Conservation (phyloP, 2,797 vertebrate genomes). For the Adelosebastes latens region DNA sequence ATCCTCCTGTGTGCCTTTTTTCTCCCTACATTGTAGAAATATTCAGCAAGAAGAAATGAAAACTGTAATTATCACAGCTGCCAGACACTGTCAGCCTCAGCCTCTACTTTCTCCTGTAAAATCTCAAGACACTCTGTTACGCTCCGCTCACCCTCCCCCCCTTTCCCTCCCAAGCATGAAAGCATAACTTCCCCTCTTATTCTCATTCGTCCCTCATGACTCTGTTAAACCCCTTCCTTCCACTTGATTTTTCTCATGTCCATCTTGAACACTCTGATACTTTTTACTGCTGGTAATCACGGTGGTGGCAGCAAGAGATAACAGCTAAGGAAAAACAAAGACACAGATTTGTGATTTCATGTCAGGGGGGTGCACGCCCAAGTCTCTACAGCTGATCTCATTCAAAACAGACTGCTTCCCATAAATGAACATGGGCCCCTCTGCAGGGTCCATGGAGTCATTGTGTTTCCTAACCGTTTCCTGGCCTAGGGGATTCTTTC, state of each 20-base stretch:
- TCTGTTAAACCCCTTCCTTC: constrained; percentile 34
- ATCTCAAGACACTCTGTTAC: constrained; percentile 32
- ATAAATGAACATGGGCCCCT: constrained; percentile 50
- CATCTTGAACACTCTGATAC: constrained; percentile 11
- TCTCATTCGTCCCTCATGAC: constrained; percentile 27
- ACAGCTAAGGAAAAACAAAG: constrained; percentile 32
- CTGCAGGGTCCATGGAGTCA: constrained; percentile 40
- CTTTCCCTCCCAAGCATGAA: constrained; percentile 34
- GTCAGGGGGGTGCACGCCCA: constrained; percentile 29
- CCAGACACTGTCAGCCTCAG: constrained; percentile 43
- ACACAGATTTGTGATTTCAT: constrained; percentile 1
- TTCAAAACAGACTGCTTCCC: constrained; percentile 50
- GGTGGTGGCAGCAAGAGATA: constrained; percentile 21
- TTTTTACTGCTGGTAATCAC: constrained; percentile 20
- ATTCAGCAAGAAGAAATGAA: constrained; percentile 43
- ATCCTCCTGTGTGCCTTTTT: constrained; percentile 8
- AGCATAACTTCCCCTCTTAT: constrained; percentile 50
- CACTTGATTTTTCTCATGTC: constrained; percentile 28
- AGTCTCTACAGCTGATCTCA: constrained; percentile 48
- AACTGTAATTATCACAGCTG: constrained; percentile 53
- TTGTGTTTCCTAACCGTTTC: constrained; percentile 74
- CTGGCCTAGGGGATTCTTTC: constrained; percentile 43
- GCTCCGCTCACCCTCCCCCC: constrained; percentile 9
- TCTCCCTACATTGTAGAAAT: constrained; percentile 48
- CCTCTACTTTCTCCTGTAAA: constrained; percentile 36